Evolutionary conservation across 2,797 vertebrate genomes (phyloP).

Genomic region (Vultur gryphus): DNA sequence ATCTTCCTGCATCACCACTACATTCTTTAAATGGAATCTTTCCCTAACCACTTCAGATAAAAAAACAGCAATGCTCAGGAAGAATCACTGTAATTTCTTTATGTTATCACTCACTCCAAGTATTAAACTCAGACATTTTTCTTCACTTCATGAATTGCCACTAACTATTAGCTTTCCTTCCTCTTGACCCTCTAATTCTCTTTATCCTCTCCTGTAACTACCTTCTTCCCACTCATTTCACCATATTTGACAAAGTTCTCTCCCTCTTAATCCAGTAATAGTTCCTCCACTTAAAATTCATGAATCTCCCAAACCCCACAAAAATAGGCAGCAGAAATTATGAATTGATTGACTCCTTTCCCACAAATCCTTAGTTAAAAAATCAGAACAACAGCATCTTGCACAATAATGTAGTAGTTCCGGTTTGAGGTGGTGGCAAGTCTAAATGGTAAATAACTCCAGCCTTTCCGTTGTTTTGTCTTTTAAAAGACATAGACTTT

Average conservation of each 20-base stretch:
- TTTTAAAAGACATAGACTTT: neutral
- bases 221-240: neutral
- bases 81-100: neutral
- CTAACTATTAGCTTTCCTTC: neutral
- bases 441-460: neutral
- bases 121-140: neutral
- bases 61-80: neutral
- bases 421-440: neutral
- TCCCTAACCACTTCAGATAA: neutral
- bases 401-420: neutral
- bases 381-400: neutral
- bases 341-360: neutral
- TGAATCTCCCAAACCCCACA: neutral
- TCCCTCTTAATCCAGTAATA: neutral
- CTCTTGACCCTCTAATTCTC: neutral
- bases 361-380: neutral
- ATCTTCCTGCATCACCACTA: neutral
- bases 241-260: neutral
- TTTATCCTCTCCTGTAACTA: neutral
- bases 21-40: neutral
- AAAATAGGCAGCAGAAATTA: neutral
- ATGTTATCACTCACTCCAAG: neutral
- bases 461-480: neutral
- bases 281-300: neutral
- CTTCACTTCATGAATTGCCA: neutral